Conservation (phyloP, 2,888 invertebrate species). For the Drosophila atripex region DNA sequence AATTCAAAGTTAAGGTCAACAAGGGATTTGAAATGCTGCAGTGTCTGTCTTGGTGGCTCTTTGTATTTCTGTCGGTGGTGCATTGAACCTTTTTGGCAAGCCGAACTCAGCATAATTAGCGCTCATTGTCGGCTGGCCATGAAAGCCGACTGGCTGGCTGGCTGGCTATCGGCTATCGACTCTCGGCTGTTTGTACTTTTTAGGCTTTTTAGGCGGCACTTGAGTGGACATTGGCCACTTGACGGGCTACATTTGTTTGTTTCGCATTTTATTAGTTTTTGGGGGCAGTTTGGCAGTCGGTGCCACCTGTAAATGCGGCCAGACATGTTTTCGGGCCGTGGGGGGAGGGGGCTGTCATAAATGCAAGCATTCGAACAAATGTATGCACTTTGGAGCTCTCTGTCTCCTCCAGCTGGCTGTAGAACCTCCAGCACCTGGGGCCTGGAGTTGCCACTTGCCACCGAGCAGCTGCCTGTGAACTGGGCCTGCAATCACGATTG, state of each 20-base stretch:
- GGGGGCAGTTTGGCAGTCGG: constrained; percentile 4
- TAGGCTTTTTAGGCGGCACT: constrained; percentile 42
- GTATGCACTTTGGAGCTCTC: constrained; percentile 65
- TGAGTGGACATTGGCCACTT: constrained; percentile 65
- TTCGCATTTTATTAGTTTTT: constrained; percentile 13
- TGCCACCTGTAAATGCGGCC: constrained; percentile 39
- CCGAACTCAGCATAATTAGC: constrained; percentile 63
- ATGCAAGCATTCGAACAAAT: constrained; percentile 59
- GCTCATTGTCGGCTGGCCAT: constrained; percentile 68
- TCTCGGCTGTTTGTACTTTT: constrained; percentile 33
- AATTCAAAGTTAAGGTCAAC: constrained; percentile 79
- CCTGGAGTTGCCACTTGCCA: neutral
- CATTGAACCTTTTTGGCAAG: constrained; percentile 63
- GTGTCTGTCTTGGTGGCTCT: constrained; percentile 5
- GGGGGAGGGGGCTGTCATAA: constrained; percentile 67
- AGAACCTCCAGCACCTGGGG: constrained; percentile 59
- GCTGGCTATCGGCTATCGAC: constrained; percentile 34
- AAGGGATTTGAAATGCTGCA: constrained; percentile 78
- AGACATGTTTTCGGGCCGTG: constrained; percentile 44
- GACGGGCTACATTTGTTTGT: constrained; percentile 39
- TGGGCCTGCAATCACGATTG: constrained; percentile 38
- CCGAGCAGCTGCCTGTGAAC: constrained; percentile 24
- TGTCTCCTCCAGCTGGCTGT: neutral
- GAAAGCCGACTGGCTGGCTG: constrained; percentile 45
- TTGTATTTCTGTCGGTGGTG: constrained; percentile 32